Conservation (phyloP, 1,140 invertebrate genomes). For the Nasonia giraulti region DNA sequence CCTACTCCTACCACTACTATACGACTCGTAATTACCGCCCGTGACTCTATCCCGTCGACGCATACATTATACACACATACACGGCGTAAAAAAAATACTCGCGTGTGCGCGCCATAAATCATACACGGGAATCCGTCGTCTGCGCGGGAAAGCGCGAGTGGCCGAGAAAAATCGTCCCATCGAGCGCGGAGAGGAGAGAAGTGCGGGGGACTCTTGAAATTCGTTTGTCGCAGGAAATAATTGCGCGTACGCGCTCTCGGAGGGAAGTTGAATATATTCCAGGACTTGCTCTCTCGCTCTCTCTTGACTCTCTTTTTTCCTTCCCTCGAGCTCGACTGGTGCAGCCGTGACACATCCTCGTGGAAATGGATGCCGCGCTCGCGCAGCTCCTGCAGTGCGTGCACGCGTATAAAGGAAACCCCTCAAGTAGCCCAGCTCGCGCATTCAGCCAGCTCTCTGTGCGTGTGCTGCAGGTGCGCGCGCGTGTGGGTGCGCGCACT, state of each 20-base stretch:
- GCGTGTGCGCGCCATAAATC: not conserved
- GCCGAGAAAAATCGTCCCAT: too few relatives aligned
- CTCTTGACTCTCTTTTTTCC: slow-evolving; percentile 14
- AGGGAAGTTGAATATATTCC: slow-evolving; percentile 49
- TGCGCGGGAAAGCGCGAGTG: not conserved
- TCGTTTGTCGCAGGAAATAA: slow-evolving; percentile 62
- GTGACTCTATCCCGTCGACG: slow-evolving; percentile 66
- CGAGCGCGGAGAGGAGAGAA: too few relatives aligned
- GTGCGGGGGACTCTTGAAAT: slow-evolving; percentile 54
- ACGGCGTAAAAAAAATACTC: not conserved
- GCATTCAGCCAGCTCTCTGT: not conserved
- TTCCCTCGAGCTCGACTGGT: not conserved
- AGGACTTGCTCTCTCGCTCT: slow-evolving; percentile 52
- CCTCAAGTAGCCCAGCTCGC: slow-evolving; percentile 42
- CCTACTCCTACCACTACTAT: slow-evolving; percentile 51
- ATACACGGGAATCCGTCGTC: not conserved
- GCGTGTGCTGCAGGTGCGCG: too few relatives aligned
- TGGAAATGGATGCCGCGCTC: not conserved
- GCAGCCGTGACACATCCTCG: too few relatives aligned
- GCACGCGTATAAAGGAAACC: slow-evolving; percentile 48
- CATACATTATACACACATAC: slow-evolving; percentile 27
- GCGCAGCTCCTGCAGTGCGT: slow-evolving; percentile 18
- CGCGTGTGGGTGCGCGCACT: slow-evolving; percentile 53
- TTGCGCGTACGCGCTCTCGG: slow-evolving; percentile 60
- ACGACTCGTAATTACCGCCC: slow-evolving; percentile 68